Evolutionary conservation across 2,888 invertebrate genomes (phyloP).

Genomic region (Diarsia dahlii): DNA sequence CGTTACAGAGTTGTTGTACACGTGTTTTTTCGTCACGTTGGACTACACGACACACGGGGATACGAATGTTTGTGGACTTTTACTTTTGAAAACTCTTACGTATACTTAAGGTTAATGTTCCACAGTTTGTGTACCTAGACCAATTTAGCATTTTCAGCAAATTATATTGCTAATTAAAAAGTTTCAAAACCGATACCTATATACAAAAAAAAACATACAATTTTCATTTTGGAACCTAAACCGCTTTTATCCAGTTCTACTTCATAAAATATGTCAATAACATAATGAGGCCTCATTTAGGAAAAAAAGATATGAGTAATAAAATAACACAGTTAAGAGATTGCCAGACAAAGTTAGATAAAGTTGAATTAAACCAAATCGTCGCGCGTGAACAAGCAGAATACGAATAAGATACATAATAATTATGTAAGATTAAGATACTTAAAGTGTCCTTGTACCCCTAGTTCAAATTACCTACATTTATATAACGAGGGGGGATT

Average conservation of each 20-base stretch:
- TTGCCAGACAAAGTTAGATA: background rate
- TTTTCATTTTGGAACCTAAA: background rate
- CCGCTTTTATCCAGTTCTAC: background rate
- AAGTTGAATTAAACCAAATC: background rate
- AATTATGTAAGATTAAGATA: background rate
- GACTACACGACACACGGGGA: background rate
- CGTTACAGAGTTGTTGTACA: background rate
- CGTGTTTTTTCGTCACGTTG: conserved; percentile 29
- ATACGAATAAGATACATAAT: no score
- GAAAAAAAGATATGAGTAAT: no score
- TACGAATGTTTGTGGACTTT: background rate
- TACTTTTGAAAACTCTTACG: background rate
- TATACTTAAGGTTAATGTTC: background rate
- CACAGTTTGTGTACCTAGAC: background rate
- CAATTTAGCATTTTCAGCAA: background rate
- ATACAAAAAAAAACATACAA: background rate
- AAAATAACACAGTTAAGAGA: background rate
- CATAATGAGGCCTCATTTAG: background rate
- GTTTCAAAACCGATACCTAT: no score
- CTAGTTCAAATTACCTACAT: background rate
- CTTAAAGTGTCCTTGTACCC: background rate
- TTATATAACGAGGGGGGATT: background rate
- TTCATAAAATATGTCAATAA: background rate
- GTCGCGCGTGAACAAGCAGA: background rate
- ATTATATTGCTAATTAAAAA: background rate